Evolutionary conservation across 2,888 invertebrate species (phyloP).

Genomic region (Harpagoxenus sublaevis): DNA sequence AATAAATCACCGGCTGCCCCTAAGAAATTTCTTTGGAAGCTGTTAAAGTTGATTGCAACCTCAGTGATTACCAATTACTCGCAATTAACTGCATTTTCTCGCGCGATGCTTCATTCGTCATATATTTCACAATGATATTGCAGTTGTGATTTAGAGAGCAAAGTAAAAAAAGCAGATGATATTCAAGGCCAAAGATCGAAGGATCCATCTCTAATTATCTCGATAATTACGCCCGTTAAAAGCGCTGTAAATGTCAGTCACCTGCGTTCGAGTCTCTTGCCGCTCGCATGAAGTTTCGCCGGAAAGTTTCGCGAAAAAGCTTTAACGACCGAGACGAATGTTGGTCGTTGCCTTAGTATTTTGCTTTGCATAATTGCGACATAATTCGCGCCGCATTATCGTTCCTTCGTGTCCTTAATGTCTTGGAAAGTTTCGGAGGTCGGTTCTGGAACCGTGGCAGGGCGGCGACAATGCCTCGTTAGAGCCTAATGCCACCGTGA

Average conservation of each 20-base stretch:
- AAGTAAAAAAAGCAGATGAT: neutral
- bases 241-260: conserved; percentile 35
- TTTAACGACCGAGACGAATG: conserved; percentile 41
- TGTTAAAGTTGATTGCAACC: neutral
- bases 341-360: conserved; percentile 44
- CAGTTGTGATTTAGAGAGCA: neutral
- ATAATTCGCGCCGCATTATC: conserved; percentile 80
- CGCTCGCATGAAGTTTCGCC: conserved; percentile 24
- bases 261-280: neutral
- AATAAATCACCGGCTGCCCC: neutral
- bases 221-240: conserved; percentile 35
- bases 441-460: conserved; percentile 43
- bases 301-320: conserved; percentile 39
- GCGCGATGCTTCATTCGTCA: neutral
- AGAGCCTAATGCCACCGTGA: conserved; percentile 78
- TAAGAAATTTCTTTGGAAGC: neutral
- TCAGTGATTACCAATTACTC: conserved; percentile 8
- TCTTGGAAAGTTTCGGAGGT: conserved; percentile 72
- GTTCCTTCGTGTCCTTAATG: conserved; percentile 79
- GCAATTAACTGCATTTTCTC: neutral
- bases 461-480: conserved; percentile 83
- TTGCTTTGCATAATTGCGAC: conserved; percentile 78
- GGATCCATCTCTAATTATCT: conserved; percentile 14
- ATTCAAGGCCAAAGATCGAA: neutral
- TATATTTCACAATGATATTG: neutral